Evolutionary conservation across 1,140 invertebrate genomes (phyloP), one percentile per base, ranked within the genome.

Genomic region (Dolichoris vasculosae): DNA sequence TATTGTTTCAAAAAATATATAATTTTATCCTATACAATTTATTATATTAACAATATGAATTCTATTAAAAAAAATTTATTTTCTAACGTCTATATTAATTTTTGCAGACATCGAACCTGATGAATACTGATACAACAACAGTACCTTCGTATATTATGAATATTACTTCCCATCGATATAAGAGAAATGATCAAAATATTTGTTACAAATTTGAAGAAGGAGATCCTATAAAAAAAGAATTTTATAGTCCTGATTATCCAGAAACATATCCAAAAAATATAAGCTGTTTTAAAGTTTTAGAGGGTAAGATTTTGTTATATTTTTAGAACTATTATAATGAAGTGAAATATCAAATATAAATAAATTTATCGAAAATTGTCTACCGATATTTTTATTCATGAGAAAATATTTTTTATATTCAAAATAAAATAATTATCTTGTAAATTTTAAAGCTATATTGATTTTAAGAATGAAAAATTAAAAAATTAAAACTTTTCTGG

Each of bases 211-310:
- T 96, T 89, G 91, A 89, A 4, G 90, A 94, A 51, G 95, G 95
- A 0, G 94, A 95, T 87, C 90, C 91, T 13, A 89, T 89, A 20
- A 94, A 94, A 87, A 93, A 92, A 63, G 96, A 96, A 89, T 96
- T 97, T 89, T 97, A 95, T 90, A 96, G 96, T 85, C 97, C 97
- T 0, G 94, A 95, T 84, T 97, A 96, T 92, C 96, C 96, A 2
- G 92, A 94, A 11, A 93, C 94, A 73, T 97, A 97, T 93, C 95
- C 95, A 7, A 96, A 96, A 88, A 94, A 95, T 67, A 95, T 95
- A 0, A 95, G 96, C 86, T 97, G 97, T 89, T 94, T 95, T 73
- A 94, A 94, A 71, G 93, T 96, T 38, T 94, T 97, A 80, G 94
- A 94, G 94, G 96, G 96, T 97, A 92, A 94, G 94, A 55, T 26